These are phyloP conservation scores for Rhyzopertha dominica DNA, from an alignment of 1,140 invertebrate species.

Conservation along the genomic window DNA sequence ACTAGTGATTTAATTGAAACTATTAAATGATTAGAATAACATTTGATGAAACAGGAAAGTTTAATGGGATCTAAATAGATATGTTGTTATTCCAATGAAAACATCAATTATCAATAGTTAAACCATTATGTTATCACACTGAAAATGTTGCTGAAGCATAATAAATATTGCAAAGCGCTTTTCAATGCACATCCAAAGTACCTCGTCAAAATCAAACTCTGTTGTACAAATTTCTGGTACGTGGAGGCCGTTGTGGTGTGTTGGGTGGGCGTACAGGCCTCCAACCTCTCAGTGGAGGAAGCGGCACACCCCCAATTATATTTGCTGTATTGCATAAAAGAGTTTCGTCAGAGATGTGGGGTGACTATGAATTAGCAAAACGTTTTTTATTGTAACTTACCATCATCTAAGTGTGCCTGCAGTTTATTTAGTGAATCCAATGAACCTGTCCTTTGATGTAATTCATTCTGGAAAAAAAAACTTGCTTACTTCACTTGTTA, in stretches of 20 bases:
- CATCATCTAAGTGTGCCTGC: constrained; percentile 47
- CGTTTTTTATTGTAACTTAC: constrained; percentile 43
- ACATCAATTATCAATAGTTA: too few species aligned
- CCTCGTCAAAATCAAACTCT: constrained; percentile 33
- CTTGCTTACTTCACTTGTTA: constrained; percentile 27
- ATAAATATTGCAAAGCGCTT: too few species aligned
- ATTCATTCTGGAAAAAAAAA: constrained; percentile 23
- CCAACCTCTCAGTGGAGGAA: constrained; percentile 39
- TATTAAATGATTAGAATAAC: too few species aligned
- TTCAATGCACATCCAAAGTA: too few species aligned
- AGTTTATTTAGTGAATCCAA: constrained; percentile 62
- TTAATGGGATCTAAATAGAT: too few species aligned
- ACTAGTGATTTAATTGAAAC: too few species aligned
- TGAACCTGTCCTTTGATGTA: constrained; percentile 43
- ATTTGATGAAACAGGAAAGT: too few species aligned
- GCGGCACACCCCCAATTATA: constrained; percentile 19
- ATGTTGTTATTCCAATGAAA: too few species aligned
- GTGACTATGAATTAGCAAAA: too few species aligned
- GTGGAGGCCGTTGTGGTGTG: constrained; percentile 40
- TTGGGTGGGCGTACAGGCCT: constrained; percentile 40
- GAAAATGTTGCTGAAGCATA: too few species aligned
- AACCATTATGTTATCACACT: too few species aligned
- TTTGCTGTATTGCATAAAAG: constrained; percentile 10
- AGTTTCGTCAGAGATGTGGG: neutral
- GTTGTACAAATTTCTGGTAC: constrained; percentile 41